These are phyloP conservation scores for Drosophila leonis DNA, from an alignment of 2,888 invertebrate species.

Conservation along the genomic window DNA sequence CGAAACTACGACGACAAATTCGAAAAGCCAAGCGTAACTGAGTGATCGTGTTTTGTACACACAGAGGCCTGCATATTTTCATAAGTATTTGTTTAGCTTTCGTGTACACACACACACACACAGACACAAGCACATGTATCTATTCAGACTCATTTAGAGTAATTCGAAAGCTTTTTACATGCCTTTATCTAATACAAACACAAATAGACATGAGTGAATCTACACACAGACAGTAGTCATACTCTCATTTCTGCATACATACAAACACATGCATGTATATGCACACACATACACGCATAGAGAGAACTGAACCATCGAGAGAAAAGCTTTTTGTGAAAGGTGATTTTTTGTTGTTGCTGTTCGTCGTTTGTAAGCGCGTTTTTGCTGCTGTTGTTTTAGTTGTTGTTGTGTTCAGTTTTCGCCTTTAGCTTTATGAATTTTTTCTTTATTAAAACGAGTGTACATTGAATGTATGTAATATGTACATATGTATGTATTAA, in stretches of 20 bases:
- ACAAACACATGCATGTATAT: no score
- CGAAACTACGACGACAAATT: conserved; percentile 56
- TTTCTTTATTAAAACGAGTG: conserved; percentile 14
- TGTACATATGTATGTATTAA: conserved; percentile 7
- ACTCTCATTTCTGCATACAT: conserved; percentile 9
- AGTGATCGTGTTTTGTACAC: conserved; percentile 50
- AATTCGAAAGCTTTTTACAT: conserved; percentile 69
- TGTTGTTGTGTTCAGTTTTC: conserved; percentile 42
- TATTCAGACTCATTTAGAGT: conserved; percentile 57
- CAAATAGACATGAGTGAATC: conserved; percentile 37
- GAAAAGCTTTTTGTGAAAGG: conserved; percentile 80
- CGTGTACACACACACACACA: conserved; percentile 22
- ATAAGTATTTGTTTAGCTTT: conserved; percentile 63
- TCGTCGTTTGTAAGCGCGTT: conserved; percentile 58
- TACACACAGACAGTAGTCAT: conserved; percentile 9
- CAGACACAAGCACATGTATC: conserved; percentile 5
- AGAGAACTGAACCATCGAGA: conserved; percentile 61
- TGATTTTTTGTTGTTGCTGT: conserved; percentile 48
- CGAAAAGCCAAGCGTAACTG: conserved; percentile 64
- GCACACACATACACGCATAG: conserved; percentile 9
- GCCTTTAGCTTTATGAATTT: conserved; percentile 44
- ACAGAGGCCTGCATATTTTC: conserved; percentile 27
- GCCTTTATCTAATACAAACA: conserved; percentile 47
- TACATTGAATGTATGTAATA: conserved; percentile 13
- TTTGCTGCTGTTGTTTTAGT: conserved; percentile 27